These are phyloP conservation scores for Fregetta grallaria DNA, from an alignment of 2,113 vertebrate genomes.

Conservation along the genomic window DNA sequence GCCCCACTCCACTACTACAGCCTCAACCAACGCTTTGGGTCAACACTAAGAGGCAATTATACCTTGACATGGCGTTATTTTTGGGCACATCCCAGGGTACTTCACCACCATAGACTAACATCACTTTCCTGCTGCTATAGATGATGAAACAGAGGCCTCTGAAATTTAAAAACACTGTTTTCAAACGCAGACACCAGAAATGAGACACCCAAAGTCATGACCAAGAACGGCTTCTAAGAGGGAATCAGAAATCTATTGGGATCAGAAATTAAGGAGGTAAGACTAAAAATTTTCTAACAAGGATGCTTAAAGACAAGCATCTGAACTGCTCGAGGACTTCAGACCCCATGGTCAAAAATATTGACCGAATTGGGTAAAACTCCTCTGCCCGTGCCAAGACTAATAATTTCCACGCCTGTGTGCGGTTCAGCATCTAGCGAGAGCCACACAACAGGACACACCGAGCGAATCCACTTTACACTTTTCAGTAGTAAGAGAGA, in stretches of 20 bases:
- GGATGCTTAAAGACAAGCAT: not conserved
- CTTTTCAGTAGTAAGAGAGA: not conserved
- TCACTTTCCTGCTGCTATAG: not conserved
- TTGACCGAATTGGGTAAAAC: not conserved
- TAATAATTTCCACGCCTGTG: not conserved
- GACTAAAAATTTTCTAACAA: not conserved
- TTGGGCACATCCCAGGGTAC: not conserved
- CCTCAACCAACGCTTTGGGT: not conserved
- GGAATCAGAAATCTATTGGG: not conserved
- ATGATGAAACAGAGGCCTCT: not conserved
- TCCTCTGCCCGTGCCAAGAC: not conserved
- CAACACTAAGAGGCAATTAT: not conserved
- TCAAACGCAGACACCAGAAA: not conserved
- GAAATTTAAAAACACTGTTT: not conserved
- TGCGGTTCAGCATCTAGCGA: not conserved
- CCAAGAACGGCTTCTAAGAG: not conserved
- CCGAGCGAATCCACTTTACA: not conserved
- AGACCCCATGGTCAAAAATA: not conserved
- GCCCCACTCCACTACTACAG: not conserved
- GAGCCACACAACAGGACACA: not conserved
- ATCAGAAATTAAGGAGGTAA: not conserved
- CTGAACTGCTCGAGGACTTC: not conserved
- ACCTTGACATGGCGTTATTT: not conserved
- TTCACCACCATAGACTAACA: not conserved
- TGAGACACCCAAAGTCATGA: not conserved